Percentiles rank a stretch among this genome's conserved stretches.
Evolutionary conservation across 2,888 invertebrate species (phyloP).

Genomic region (Melipona bicolor): DNA sequence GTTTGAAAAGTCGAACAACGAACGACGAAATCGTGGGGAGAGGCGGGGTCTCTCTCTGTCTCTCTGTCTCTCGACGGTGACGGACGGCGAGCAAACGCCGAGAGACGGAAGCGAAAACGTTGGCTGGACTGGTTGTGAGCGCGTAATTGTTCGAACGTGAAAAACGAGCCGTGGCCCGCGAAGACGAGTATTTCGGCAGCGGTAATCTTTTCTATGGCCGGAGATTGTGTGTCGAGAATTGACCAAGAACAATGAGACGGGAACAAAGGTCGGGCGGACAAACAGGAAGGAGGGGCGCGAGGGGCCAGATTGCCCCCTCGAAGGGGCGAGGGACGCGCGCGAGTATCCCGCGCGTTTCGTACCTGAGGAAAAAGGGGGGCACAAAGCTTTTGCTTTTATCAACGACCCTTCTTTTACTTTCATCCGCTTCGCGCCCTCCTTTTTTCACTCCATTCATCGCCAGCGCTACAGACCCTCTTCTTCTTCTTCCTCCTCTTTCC

Average conservation of each 20-base stretch:
- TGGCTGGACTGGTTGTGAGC: background rate
- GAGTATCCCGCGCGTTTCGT: conserved; percentile 14
- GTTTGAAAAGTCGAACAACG: background rate
- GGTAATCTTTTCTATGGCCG: conserved; percentile 43
- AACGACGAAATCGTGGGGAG: background rate
- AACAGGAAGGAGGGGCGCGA: conserved; percentile 52
- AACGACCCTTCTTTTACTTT: conserved; percentile 49
- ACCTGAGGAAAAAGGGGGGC: conserved; percentile 45
- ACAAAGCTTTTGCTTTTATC: conserved; percentile 66
- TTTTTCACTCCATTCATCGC: conserved; percentile 25
- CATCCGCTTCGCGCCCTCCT: conserved; percentile 27
- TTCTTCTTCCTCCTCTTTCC: background rate
- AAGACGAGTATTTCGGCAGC: conserved; percentile 30
- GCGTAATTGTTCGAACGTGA: conserved; percentile 44
- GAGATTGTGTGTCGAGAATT: conserved; percentile 60
- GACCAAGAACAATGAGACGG: conserved; percentile 63
- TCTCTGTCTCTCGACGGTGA: background rate
- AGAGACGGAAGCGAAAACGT: conserved; percentile 26
- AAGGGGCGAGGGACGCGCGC: conserved; percentile 57
- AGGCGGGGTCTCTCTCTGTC: too few species aligned
- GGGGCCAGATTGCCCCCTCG: conserved; percentile 31
- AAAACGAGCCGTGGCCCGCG: conserved; percentile 34
- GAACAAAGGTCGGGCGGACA: conserved; percentile 64
- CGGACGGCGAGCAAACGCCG: background rate
- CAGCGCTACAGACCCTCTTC: too few species aligned